Evolutionary conservation across 2,888 invertebrate genomes (phyloP).

Genomic region (Eucriotettix oculatus): DNA sequence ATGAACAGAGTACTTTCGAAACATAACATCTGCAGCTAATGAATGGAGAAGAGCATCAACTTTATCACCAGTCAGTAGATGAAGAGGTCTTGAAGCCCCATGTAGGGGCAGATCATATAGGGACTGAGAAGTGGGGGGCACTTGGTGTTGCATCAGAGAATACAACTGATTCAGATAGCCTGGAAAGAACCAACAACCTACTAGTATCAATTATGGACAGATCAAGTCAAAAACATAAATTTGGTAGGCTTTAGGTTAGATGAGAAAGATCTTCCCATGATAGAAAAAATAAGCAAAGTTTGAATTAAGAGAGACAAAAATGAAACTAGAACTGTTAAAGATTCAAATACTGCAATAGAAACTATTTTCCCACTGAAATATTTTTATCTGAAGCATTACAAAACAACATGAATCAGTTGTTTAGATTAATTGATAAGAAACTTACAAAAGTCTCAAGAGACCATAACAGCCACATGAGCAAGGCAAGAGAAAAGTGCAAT

Average conservation of each 20-base stretch:
- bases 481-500: neutral
- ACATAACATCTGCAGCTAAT: constrained; percentile 12
- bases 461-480: neutral
- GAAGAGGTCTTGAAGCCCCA: constrained; percentile 4
- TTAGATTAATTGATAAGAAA: neutral
- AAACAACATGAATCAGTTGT: too few species aligned
- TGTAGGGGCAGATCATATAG: constrained; percentile 1
- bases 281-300: too few species aligned
- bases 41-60: constrained; percentile 11
- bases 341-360: too few species aligned
- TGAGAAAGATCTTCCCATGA: too few species aligned
- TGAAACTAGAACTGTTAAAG: too few species aligned
- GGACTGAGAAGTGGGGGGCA: constrained; percentile 3
- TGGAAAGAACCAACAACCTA: constrained; percentile 9
- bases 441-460: neutral
- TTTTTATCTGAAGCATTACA: too few species aligned
- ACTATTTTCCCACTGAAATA: too few species aligned
- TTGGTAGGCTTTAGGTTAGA: too few species aligned
- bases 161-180: constrained; percentile 14
- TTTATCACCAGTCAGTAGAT: constrained; percentile 8
- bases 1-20: constrained; percentile 12
- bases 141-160: constrained; percentile 13
- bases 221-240: too few species aligned
- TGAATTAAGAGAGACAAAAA: too few species aligned
- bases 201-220: too few species aligned